Evolutionary conservation across 2,888 invertebrate species (phyloP).

Genomic region (Acrobasis consociella): DNA sequence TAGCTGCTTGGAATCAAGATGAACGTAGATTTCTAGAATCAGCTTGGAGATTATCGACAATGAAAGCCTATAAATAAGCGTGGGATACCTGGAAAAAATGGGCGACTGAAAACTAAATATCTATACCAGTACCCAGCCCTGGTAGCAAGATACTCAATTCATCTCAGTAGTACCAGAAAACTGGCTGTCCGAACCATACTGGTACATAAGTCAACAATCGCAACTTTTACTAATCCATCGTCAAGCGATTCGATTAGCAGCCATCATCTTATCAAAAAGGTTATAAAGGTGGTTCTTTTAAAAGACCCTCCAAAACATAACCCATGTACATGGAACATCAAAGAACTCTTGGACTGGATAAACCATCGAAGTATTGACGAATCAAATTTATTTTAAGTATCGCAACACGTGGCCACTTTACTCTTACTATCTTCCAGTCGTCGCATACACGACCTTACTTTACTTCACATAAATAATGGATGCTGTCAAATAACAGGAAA

Average conservation of each 20-base stretch:
- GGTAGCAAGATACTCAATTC: conserved; percentile 27
- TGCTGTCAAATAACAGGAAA: no score
- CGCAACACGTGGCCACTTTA: conserved; percentile 24
- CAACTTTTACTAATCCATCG: neutral
- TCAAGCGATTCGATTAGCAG: no score
- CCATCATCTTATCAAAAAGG: no score
- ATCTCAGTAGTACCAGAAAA: conserved; percentile 11
- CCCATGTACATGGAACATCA: conserved; percentile 17
- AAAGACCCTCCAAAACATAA: neutral
- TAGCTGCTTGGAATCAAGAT: conserved; percentile 9
- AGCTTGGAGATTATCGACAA: conserved; percentile 31
- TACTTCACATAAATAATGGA: conserved; percentile 29
- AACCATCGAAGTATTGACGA: neutral
- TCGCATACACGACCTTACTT: conserved; percentile 36
- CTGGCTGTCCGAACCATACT: conserved; percentile 13
- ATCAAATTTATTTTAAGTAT: conserved; percentile 26
- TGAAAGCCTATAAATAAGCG: conserved; percentile 29
- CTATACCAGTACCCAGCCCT: no score
- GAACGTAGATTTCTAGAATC: conserved; percentile 23
- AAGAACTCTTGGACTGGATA: conserved; percentile 24
- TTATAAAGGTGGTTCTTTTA: neutral
- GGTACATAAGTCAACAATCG: neutral
- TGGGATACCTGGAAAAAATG: conserved; percentile 32
- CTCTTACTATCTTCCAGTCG: conserved; percentile 33
- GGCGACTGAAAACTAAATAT: conserved; percentile 14